Evolutionary conservation across 2,113 vertebrate species (phyloP).

Genomic region (Oryzias celebensis): DNA sequence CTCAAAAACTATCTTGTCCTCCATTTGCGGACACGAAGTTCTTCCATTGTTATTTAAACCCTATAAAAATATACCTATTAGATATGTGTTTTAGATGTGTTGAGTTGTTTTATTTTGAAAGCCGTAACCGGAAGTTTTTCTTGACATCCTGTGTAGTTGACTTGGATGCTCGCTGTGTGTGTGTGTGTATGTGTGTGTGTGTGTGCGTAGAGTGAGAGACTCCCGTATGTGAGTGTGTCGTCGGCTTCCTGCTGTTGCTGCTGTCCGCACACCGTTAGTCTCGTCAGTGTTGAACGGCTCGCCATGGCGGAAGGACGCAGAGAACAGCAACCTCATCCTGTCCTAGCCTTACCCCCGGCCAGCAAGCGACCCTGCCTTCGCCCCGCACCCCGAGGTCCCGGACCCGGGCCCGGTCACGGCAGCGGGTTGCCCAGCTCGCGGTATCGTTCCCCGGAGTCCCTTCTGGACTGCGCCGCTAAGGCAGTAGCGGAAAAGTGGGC

Average conservation of each 20-base stretch:
- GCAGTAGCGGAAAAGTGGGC: constrained; percentile 95
- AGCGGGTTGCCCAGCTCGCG: constrained; percentile 73
- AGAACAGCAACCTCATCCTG: constrained; percentile 83
- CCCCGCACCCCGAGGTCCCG: constrained; percentile 78
- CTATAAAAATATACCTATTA: not conserved
- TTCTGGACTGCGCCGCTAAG: constrained; percentile 94
- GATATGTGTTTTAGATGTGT: not conserved
- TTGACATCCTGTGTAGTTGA: constrained; percentile 15
- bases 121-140: constrained; percentile 2
- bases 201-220: constrained; percentile 4
- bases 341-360: constrained; percentile 78
- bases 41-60: not conserved
- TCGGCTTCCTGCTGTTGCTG: constrained; percentile 63
- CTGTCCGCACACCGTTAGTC: constrained; percentile 55
- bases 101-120: constrained; percentile 54
- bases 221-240: constrained; percentile 8
- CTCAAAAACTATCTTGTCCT: not conserved
- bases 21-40: not conserved
- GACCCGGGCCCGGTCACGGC: constrained; percentile 77
- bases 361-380: constrained; percentile 89
- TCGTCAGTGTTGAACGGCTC: constrained; percentile 85
- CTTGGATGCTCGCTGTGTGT: not conserved
- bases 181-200: constrained; percentile 1
- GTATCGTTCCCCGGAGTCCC: constrained; percentile 86
- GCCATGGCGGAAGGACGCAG: constrained; percentile 96